Evolutionary conservation across 2,888 invertebrate genomes (phyloP).

Genomic region (Polymixis flavicincta): DNA sequence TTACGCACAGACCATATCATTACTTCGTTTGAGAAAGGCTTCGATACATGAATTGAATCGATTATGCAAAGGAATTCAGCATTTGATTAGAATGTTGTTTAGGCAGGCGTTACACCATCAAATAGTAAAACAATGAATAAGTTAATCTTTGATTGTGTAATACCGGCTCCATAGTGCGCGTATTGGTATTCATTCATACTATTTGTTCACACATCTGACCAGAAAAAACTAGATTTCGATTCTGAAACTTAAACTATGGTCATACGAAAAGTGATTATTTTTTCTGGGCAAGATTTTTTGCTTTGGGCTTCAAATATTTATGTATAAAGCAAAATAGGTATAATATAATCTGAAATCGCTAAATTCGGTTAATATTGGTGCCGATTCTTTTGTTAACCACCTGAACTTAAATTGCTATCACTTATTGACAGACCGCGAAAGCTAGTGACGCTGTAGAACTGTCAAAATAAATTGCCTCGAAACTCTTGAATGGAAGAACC

Average conservation of each 20-base stretch:
- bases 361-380: background rate
- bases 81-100: slow-evolving; percentile 81
- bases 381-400: too few relatives aligned
- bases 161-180: slow-evolving; percentile 52
- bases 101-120: slow-evolving; percentile 65
- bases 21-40: slow-evolving; percentile 74
- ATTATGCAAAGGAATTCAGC: slow-evolving; percentile 88
- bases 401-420: too few relatives aligned
- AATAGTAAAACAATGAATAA: slow-evolving; percentile 37
- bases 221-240: slow-evolving; percentile 7
- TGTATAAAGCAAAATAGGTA: background rate
- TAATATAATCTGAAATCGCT: background rate
- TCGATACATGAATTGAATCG: slow-evolving; percentile 67
- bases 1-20: slow-evolving; percentile 80
- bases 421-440: too few relatives aligned
- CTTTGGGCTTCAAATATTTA: slow-evolving; percentile 51
- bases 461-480: too few relatives aligned
- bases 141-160: slow-evolving; percentile 64
- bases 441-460: too few relatives aligned
- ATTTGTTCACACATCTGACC: slow-evolving; percentile 30
- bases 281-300: slow-evolving; percentile 38
- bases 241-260: background rate
- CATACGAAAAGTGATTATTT: slow-evolving; percentile 14
- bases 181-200: slow-evolving; percentile 48
- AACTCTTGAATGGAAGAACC: background rate